phyloP scores from a whole-genome alignment of 2,797 vertebrate genomes.

The Lepus oiostolus region DNA sequence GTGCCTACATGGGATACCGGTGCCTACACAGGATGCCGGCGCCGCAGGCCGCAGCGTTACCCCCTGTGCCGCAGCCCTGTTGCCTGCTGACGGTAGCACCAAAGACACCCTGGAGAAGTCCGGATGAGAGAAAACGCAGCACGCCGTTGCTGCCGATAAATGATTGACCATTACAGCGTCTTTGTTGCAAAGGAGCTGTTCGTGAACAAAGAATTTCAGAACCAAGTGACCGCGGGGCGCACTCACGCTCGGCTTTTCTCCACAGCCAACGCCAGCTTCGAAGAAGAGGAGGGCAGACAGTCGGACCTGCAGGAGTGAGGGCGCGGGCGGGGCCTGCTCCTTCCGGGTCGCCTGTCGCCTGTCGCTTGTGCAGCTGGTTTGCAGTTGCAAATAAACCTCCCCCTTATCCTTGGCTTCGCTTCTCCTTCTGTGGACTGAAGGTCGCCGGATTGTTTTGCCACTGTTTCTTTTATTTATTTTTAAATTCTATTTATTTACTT shows the following conservation, averaged over 20 bases:
- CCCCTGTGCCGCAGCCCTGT: no score
- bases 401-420: neutral
- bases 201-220: neutral
- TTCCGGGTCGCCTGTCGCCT: fast-evolving
- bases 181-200: neutral
- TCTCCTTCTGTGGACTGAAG: neutral
- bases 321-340: fast-evolving
- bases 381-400: slow-evolving; percentile 29
- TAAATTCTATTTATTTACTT: no score
- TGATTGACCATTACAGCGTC: neutral
- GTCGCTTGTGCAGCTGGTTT: neutral
- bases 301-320: neutral
- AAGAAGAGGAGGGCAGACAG: slow-evolving; percentile 64
- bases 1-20: no score
- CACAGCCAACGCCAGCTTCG: slow-evolving; percentile 25
- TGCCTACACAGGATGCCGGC: no score
- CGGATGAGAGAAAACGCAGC: neutral
- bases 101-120: neutral
- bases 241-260: neutral
- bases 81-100: neutral
- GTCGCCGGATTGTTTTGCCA: neutral
- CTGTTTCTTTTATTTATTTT: neutral
- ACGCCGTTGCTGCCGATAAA: neutral
- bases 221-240: fast-evolving
- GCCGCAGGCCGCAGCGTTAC: no score